phyloP scores from a whole-genome alignment of 2,888 invertebrate species.

The Microplitis deprimator region DNA sequence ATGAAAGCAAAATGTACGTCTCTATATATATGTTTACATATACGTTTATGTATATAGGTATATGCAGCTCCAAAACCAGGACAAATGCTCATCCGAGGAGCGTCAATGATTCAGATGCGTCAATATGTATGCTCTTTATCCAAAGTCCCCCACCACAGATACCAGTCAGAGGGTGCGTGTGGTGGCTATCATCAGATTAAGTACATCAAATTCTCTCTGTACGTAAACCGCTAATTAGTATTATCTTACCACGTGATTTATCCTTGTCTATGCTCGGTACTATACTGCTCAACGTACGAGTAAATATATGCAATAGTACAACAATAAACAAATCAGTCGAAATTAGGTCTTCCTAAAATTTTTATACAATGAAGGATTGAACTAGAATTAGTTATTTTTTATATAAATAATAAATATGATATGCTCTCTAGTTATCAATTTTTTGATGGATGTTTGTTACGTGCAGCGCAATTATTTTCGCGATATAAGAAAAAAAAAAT shows the following conservation, averaged over 20 bases:
- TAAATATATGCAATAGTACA: not conserved
- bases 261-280: constrained; percentile 2
- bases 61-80: not conserved
- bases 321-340: not conserved
- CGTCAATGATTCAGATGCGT: constrained; percentile 41
- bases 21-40: not conserved
- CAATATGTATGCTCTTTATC: constrained; percentile 16
- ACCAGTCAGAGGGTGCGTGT: not conserved
- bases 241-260: constrained; percentile 22
- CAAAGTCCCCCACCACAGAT: constrained; percentile 18
- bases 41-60: not conserved
- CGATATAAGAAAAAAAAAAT: no score
- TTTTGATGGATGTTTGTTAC: no score
- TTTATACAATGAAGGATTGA: no score
- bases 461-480: no score
- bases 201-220: constrained; percentile 20
- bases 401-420: no score
- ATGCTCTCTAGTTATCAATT: no score
- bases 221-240: constrained; percentile 36
- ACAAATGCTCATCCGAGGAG: constrained; percentile 22
- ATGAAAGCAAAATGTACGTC: constrained; percentile 31
- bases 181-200: constrained; percentile 34
- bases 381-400: no score
- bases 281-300: not conserved
- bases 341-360: no score